Evolutionary conservation across 2,797 vertebrate genomes (phyloP), one percentile per base, ranked within the genome.

Genomic region (Paramormyrops hopkinsi): DNA sequence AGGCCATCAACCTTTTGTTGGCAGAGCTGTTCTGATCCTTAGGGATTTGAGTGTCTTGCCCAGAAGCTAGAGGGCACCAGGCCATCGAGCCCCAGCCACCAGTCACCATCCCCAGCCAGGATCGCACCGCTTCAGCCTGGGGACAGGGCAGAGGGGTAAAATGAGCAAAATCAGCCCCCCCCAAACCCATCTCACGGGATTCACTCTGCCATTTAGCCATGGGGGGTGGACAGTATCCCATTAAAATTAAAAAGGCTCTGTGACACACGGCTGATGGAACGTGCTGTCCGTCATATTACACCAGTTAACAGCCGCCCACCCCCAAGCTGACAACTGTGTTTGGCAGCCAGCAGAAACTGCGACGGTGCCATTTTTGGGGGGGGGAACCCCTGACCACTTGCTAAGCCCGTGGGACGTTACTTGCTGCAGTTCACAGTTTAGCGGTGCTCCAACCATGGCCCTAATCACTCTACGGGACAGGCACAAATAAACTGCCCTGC

Each of bases 11-110:
- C 22, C 33, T 73, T 73, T 73, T 73, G 14, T 41, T 17, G 33
- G 69, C 69, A 73, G 69, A 73, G 69, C 14, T 37, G 33, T 37
- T 41, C 14, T 2, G 4, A 73, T 37, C 12, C 12, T 73, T 73
- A 48, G 79, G 33, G 87, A 59, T 59, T 87, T 22, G 9, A 46
- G 1, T 2, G 33, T 73, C 29, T 4, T 37, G 12, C 82, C 87
- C 90, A 87, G 73, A 50, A 86, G 69, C 25, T 73, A 14, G 22
- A 51, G 41, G 41, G 92, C 96, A 95, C 90, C 93, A 93, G 94
- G 94, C 95, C 95, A 95, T 92, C 92, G 89, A 91, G 92, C 91
- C 91, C 92, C 29, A 41, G 29, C 14, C 90, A 91, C 92, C 9
- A 69, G 11, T 3, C 90, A 91, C 93, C 91, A 17, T 37, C 91